phyloP scores from a whole-genome alignment of 2,797 vertebrate genomes.

The Cynopterus sphinx region DNA sequence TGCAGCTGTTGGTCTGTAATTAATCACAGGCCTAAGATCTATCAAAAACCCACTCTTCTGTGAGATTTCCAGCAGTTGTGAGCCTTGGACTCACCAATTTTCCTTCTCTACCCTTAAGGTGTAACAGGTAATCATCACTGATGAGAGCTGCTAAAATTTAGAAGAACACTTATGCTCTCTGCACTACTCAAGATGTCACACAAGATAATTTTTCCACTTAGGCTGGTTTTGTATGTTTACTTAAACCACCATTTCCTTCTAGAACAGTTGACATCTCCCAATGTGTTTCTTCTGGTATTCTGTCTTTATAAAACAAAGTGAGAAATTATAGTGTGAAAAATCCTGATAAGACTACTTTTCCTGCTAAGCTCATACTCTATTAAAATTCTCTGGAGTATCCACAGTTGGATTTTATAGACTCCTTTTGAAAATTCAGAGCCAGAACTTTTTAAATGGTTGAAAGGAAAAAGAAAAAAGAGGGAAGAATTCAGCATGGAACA shows the following conservation, averaged over 20 bases:
- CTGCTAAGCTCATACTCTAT: slow-evolving; percentile 18
- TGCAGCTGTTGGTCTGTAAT: slow-evolving; percentile 56
- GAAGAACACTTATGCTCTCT: background rate
- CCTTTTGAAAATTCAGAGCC: slow-evolving; percentile 44
- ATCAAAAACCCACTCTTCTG: slow-evolving; percentile 52
- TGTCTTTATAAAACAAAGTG: slow-evolving; percentile 51
- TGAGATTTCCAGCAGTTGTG: background rate
- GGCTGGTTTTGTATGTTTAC: background rate
- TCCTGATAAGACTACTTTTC: slow-evolving; percentile 24
- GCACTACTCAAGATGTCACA: background rate
- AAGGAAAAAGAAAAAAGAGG: background rate
- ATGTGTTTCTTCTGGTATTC: background rate
- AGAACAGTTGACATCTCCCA: background rate
- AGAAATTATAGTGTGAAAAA: slow-evolving; percentile 48
- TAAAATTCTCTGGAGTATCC: slow-evolving; percentile 8
- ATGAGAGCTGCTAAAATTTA: background rate
- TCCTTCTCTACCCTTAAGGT: background rate
- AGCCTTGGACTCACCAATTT: background rate
- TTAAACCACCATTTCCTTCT: background rate
- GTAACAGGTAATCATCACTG: background rate
- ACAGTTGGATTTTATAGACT: slow-evolving; percentile 36
- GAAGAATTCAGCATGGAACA: slow-evolving; percentile 3
- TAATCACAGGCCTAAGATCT: slow-evolving; percentile 56
- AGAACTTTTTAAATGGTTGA: slow-evolving; percentile 3
- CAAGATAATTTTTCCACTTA: background rate